Percentiles rank a stretch among this genome's conserved stretches.
phyloP scores from a whole-genome alignment of 2,888 invertebrate genomes.

The Sinotaia quadrata region DNA sequence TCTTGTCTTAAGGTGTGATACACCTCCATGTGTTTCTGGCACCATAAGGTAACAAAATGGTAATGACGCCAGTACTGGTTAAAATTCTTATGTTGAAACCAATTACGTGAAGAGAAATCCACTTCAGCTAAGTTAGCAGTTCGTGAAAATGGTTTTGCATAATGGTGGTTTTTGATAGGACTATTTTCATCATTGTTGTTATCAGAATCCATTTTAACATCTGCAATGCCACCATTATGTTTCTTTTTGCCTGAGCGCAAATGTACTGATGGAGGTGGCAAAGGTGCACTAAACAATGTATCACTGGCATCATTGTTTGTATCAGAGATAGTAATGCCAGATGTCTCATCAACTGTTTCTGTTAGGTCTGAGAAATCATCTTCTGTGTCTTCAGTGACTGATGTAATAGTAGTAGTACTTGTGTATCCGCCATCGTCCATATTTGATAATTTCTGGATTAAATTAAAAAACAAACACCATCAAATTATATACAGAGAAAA shows the following conservation, averaged over 20 bases:
- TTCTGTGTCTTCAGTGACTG: slow-evolving; percentile 17
- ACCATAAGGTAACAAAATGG: slow-evolving; percentile 56
- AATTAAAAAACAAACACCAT: too few relatives aligned
- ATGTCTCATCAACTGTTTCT: slow-evolving; percentile 12
- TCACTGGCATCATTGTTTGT: not conserved
- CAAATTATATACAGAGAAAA: too few relatives aligned
- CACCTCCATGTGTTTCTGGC: slow-evolving; percentile 51
- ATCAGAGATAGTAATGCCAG: slow-evolving; percentile 9
- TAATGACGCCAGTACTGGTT: slow-evolving; percentile 62
- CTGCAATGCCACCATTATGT: not conserved
- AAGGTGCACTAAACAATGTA: not conserved
- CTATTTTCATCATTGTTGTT: not conserved
- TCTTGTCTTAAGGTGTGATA: slow-evolving; percentile 32
- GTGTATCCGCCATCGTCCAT: slow-evolving; percentile 13
- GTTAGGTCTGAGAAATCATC: slow-evolving; percentile 10
- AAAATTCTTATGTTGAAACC: slow-evolving; percentile 58
- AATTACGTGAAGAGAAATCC: slow-evolving; percentile 30
- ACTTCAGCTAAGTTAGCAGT: slow-evolving; percentile 18
- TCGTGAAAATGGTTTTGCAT: too few relatives aligned
- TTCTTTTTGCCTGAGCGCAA: too few relatives aligned
- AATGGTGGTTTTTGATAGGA: not conserved
- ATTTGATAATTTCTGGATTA: not conserved
- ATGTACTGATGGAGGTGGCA: not conserved
- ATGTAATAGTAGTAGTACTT: slow-evolving; percentile 21
- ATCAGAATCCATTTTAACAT: slow-evolving; percentile 11